Percentiles rank a stretch among this genome's conserved stretches.
Conservation (phyloP, 2,797 vertebrate genomes). For the Pyrocephalus nanus region DNA sequence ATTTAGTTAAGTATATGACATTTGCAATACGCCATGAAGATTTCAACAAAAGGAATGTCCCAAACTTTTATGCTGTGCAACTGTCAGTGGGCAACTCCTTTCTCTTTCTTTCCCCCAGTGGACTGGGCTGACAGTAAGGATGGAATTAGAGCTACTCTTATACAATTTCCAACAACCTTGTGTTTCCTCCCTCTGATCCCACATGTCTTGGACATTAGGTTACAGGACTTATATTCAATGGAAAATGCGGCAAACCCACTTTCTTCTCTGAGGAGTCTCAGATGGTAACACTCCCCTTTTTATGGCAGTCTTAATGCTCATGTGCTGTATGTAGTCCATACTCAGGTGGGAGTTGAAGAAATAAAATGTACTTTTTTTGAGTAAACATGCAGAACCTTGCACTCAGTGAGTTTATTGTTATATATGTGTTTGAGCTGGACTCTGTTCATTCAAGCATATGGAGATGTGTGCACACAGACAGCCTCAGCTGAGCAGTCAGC, state of each 20-base stretch:
- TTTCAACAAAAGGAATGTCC: neutral
- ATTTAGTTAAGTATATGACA: neutral
- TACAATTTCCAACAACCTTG: neutral
- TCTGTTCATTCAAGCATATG: neutral
- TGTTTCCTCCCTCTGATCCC: neutral
- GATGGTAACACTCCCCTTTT: neutral
- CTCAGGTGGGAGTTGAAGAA: neutral
- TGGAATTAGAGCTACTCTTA: neutral
- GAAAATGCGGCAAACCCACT: neutral
- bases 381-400: neutral
- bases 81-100: neutral
- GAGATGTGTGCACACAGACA: neutral
- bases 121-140: neutral
- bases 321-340: neutral
- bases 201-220: neutral
- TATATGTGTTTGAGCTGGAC: neutral
- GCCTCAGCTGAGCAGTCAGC: neutral
- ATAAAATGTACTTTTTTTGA: neutral
- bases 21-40: accelerated
- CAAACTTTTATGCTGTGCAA: neutral
- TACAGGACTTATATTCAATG: neutral
- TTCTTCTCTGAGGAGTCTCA: neutral
- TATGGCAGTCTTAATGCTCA: neutral
- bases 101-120: neutral
- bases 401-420: neutral